Evolutionary conservation across 2,888 invertebrate genomes (phyloP), one percentile per base, ranked within the genome.

Genomic region (Xestobium rufovillosum): DNA sequence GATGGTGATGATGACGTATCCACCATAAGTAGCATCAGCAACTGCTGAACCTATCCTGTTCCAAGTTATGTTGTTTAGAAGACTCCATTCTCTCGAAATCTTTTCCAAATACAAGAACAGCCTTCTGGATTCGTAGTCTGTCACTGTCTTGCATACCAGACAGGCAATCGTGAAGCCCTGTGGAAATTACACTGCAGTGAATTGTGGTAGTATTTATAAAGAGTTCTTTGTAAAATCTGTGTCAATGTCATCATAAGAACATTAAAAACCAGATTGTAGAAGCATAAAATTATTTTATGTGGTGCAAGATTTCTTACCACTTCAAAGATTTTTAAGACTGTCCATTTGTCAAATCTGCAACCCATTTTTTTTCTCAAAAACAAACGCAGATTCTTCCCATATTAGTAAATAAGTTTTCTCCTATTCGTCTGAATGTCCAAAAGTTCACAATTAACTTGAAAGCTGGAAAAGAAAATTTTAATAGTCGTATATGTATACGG

Each of bases 61-160:
- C 80, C 83, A 82, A 0, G 83, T 82, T 46, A 83, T 74, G 30
- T 80, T 83, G 50, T 76, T 80, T 44, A 83, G 68, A 16, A 83
- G 70, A 19, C 80, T 78, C 83, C 83, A 83, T 66, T 83, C 83
- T 29, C 79, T 67, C 15, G 82, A 83, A 39, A 78, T 60, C 65
- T 81, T 83, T 64, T 82, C 78, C 44, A 82, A 70, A 51, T 76
- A 74, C 44, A 80, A 70, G 53, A 77, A 76, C 48, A 83, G 66
- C 35, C 81, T 71, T 29, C 74, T 71, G 41, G 82, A 80, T 60
- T 83, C 83, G 50, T 81, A 81, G 42, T 81, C 76, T 1, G 83
- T 82, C 44, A 82, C 75, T 43, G 81, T 71, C 61, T 82, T 79
- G 42, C 76, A 73, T 15, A 80, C 72, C 51, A 83, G 64, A 53